Evolutionary conservation across 2,113 vertebrate species (phyloP), one percentile per base, ranked within the genome.

Genomic region (Semicossyphus pulcher): DNA sequence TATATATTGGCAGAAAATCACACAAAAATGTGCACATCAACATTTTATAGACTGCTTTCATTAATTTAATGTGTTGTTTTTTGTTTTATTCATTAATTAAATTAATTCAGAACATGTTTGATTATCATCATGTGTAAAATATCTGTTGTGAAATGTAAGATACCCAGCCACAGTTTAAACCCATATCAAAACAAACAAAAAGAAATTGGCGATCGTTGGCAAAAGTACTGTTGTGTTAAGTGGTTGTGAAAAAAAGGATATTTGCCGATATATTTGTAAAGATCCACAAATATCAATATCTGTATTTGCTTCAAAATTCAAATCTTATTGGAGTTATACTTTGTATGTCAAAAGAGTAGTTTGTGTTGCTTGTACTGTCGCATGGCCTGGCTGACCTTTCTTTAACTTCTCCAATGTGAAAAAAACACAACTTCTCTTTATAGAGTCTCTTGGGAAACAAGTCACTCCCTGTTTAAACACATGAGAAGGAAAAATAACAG

Each of bases 401-500:
- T 10, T 36, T 10, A 36, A 7, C 11, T 36, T 36, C 16, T 39
- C 37, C n/a, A n/a, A n/a, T 25, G 51, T 12, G 45, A 54, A n/a
- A n/a, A n/a, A n/a, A n/a, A 5, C 37, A 29, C 32, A 56, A 1
- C 14, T 42, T 42, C 10, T 36, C n/a, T 31, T 10, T 11, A 23
- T 14, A 18, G 1, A 42, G 10, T 37, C 11, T 15, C 18, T 20
- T 14, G 28, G 48, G 34, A 29, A 53, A 42, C 53, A 51, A n/a
- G 37, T 32, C 29, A 37, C 23, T 36, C 32, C n/a, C n/a, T n/a
- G 32, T 34, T 10, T 10, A 10, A 10, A 7, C 2, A 34, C 32
- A 16, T 4, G 7, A 16, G 39, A 41, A 56, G 29, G 31, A 12
- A 36, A 59, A 51, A 76, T 5, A 63, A 78, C 31, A 81, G 23